Base-by-base conservation (phyloP, 2,113 vertebrate genomes). In the Leptodactylus fuscus region DNA sequence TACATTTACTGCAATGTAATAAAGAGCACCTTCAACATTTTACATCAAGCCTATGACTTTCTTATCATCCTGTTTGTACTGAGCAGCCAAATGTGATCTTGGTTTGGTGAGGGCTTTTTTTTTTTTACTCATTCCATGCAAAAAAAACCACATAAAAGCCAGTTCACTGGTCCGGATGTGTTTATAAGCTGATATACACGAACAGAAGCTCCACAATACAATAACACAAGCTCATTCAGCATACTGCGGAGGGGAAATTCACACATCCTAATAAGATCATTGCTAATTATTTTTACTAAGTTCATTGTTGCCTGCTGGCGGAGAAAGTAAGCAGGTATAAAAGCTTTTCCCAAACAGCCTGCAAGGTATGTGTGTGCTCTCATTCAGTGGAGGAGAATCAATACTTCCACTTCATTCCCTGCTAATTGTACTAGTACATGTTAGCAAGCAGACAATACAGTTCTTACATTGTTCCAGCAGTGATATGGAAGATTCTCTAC, bases 21-120 rank as follows among this genome's bases (percentile, higher is more conserved):
- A 69, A 69, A 69, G 65, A 69, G 32, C 32, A 69, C 65, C 65
- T 69, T 69, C 65, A 69, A 36, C 15, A 36, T 36, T 69, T 69
- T 69, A 69, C 65, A 69, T 69, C 32, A 69, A 69, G 65, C 18
- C 32, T 69, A 69, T 36, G 32, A 69, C 65, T 36, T 32, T 69
- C 32, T 36, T 69, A 69, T 29, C 27, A 27, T 69, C 65, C 32
- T 69, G 32, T 69, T 18, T 69, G 65, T 69, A 69, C 65, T 69
- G 32, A 22, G 34, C 65, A 2, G 34, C 34, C 16, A 18, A 24
- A 38, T 69, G 65, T 69, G 65, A 69, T 69, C 34, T 38, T 69
- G 65, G 32, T 69, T 69, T 69, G 65, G 65, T 69, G 16, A 69
- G 16, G 65, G 34, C 65, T 36, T 36, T 65, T 69, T 9, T 67